Evolutionary conservation across 2,888 invertebrate genomes (phyloP).

Genomic region (Biston betularia): DNA sequence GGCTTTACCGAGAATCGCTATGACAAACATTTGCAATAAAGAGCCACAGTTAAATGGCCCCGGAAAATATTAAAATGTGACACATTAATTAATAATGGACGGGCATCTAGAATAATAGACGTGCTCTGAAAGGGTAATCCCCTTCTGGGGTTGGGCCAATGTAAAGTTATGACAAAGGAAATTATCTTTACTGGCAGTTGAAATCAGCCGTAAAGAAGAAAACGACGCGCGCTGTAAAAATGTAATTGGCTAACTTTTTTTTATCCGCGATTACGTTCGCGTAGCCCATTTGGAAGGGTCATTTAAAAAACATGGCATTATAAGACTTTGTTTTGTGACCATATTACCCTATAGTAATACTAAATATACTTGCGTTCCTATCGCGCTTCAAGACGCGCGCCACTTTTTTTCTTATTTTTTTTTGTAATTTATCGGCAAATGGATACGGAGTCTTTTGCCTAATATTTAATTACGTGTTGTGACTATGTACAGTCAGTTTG

Average conservation of each 20-base stretch:
- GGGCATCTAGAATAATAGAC: slow-evolving; percentile 35
- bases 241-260: background rate
- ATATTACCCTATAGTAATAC: too few relatives aligned
- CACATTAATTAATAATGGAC: slow-evolving; percentile 42
- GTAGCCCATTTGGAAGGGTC: too few relatives aligned
- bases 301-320: too few relatives aligned
- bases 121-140: slow-evolving; percentile 35
- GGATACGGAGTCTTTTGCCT: too few relatives aligned
- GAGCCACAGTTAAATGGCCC: slow-evolving; percentile 22
- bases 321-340: too few relatives aligned
- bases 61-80: slow-evolving; percentile 34
- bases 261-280: too few relatives aligned
- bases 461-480: too few relatives aligned
- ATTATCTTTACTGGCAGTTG: slow-evolving; percentile 50
- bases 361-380: too few relatives aligned
- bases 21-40: slow-evolving; percentile 19
- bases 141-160: slow-evolving; percentile 37
- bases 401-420: too few relatives aligned
- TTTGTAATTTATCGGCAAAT: too few relatives aligned
- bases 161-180: slow-evolving; percentile 56
- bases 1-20: slow-evolving; percentile 16
- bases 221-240: slow-evolving; percentile 25
- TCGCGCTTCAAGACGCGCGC: too few relatives aligned
- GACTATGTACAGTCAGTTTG: too few relatives aligned
- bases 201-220: slow-evolving; percentile 52